Conservation (phyloP, 2,113 vertebrate genomes). For the Penelope pileata region DNA sequence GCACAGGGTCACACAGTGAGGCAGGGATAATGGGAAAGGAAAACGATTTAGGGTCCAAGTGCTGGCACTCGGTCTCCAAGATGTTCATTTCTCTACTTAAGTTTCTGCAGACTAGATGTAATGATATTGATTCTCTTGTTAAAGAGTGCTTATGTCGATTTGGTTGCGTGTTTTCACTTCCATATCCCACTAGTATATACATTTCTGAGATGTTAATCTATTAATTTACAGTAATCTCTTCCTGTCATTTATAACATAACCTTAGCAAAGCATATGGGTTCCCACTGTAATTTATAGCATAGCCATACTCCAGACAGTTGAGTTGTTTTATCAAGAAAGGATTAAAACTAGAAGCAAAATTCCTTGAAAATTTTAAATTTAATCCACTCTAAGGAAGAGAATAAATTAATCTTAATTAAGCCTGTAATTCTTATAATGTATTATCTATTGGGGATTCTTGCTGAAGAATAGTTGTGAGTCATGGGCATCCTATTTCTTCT, state of each 20-base stretch:
- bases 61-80: neutral
- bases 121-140: neutral
- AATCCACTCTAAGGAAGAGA: slow-evolving; percentile 8
- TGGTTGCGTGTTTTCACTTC: neutral
- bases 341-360: too few relatives aligned
- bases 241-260: neutral
- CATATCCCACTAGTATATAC: neutral
- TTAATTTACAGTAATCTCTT: slow-evolving; percentile 11
- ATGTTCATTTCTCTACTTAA: neutral
- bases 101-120: neutral
- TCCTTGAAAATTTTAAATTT: slow-evolving; percentile 35
- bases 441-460: slow-evolving; percentile 23
- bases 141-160: neutral
- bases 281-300: neutral
- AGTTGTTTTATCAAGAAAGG: slow-evolving; percentile 23
- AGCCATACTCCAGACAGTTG: neutral
- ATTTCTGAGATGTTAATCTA: neutral
- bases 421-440: slow-evolving; percentile 21
- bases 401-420: slow-evolving; percentile 56
- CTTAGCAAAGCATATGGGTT: slow-evolving; percentile 9
- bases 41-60: neutral
- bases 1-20: rapidly evolving
- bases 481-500: neutral
- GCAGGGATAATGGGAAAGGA: neutral
- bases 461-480: slow-evolving; percentile 17